Evolutionary conservation across 2,113 vertebrate genomes (phyloP).

Genomic region (Paratilapia polleni): DNA sequence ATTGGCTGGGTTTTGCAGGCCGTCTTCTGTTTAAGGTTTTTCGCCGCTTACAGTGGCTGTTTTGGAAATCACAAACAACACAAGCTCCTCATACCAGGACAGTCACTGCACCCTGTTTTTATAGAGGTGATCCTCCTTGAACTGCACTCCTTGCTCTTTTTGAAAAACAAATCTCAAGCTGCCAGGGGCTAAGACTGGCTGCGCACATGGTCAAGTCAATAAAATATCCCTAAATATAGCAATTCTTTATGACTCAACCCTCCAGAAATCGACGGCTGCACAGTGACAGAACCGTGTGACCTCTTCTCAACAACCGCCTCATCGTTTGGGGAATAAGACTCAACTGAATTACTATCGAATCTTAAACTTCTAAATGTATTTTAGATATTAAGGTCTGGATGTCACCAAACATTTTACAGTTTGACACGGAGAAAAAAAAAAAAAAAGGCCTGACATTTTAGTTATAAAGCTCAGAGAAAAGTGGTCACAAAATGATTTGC

Average conservation of each 20-base stretch:
- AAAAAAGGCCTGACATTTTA: too few species aligned
- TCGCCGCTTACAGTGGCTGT: not conserved
- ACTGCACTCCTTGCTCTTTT: not conserved
- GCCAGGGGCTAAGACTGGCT: not conserved
- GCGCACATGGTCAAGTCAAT: not conserved
- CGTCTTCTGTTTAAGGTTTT: not conserved
- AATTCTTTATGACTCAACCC: not conserved
- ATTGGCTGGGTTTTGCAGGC: slow-evolving; percentile 30
- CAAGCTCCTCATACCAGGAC: not conserved
- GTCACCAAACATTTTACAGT: too few species aligned
- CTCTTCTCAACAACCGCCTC: too few species aligned
- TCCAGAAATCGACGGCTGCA: not conserved
- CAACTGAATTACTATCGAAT: too few species aligned
- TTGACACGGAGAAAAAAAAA: too few species aligned
- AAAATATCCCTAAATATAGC: not conserved
- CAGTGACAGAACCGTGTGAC: not conserved
- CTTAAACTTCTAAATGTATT: too few species aligned
- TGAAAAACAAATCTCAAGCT: not conserved
- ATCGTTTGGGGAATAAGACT: not conserved
- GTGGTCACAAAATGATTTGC: too few species aligned
- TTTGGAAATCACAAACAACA: not conserved
- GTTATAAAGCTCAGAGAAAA: too few species aligned
- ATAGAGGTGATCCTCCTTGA: not conserved
- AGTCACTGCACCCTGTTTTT: not conserved
- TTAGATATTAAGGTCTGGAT: too few species aligned